Evolutionary conservation across 2,797 vertebrate genomes (phyloP).

Genomic region (Mus caroli): DNA sequence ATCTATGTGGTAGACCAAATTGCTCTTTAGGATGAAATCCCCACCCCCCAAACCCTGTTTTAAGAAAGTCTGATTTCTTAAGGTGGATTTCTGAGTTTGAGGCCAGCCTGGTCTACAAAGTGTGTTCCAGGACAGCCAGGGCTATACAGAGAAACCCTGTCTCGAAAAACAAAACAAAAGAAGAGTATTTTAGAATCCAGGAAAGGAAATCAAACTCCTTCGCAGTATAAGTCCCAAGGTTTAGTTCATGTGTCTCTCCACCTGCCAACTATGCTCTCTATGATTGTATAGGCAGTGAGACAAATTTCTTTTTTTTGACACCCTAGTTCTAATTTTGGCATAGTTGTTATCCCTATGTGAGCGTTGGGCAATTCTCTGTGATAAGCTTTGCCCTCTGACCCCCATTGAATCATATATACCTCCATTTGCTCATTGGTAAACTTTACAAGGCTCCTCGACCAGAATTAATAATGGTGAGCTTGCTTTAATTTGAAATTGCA

Average conservation of each 20-base stretch:
- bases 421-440: constrained; percentile 69
- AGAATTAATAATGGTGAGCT: constrained; percentile 71
- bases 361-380: not conserved
- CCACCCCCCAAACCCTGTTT: not conserved
- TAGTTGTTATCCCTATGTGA: constrained; percentile 2
- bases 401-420: constrained; percentile 42
- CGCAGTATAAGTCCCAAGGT: not conserved
- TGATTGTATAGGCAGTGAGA: not conserved
- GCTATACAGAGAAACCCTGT: too few species aligned
- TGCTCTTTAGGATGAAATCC: not conserved
- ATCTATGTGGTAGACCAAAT: not conserved
- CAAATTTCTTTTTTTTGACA: not conserved
- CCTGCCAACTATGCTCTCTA: not conserved
- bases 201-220: not conserved
- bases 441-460: constrained; percentile 75
- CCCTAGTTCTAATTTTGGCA: not conserved
- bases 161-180: too few species aligned
- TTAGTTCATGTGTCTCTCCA: not conserved
- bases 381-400: constrained; percentile 65
- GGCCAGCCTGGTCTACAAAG: too few species aligned
- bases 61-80: constrained; percentile 16
- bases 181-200: not conserved
- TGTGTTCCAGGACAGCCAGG: too few species aligned
- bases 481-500: constrained; percentile 77
- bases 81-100: not conserved